Evolutionary conservation across 2,113 vertebrate species (phyloP).

Genomic region (Peromyscus polionotus): DNA sequence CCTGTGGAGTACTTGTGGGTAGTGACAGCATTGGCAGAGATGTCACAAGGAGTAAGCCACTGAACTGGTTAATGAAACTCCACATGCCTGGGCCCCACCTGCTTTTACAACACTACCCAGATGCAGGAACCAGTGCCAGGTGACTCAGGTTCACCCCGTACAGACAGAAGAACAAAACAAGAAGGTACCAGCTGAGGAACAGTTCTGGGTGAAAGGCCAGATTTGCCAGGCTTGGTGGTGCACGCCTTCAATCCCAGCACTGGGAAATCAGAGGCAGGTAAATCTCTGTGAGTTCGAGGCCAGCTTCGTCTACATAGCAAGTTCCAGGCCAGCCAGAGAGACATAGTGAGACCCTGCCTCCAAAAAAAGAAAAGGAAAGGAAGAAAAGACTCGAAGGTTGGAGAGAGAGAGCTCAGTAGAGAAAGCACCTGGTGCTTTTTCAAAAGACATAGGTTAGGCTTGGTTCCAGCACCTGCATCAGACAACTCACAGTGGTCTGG

Average conservation of each 20-base stretch:
- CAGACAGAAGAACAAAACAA: background rate
- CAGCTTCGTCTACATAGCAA: background rate
- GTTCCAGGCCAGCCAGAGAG: background rate
- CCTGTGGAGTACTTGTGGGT: background rate
- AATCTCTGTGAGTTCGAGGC: background rate
- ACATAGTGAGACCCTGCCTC: background rate
- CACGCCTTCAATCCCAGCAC: background rate
- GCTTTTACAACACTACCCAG: background rate
- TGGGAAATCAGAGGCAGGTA: background rate
- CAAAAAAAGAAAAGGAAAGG: background rate
- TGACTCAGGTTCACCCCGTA: background rate
- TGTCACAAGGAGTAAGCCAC: background rate
- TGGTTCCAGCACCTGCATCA: background rate
- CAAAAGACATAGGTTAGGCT: background rate
- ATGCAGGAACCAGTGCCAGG: background rate
- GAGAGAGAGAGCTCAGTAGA: background rate
- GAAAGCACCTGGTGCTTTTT: background rate
- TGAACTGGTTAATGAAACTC: background rate
- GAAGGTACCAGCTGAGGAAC: background rate
- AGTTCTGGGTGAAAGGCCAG: background rate
- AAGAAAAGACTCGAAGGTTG: background rate
- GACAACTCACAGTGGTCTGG: background rate
- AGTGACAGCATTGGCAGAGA: background rate
- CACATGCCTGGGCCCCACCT: background rate
- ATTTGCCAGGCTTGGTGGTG: background rate